Conservation (phyloP, 1,140 invertebrate species). For the Physella acuta region DNA sequence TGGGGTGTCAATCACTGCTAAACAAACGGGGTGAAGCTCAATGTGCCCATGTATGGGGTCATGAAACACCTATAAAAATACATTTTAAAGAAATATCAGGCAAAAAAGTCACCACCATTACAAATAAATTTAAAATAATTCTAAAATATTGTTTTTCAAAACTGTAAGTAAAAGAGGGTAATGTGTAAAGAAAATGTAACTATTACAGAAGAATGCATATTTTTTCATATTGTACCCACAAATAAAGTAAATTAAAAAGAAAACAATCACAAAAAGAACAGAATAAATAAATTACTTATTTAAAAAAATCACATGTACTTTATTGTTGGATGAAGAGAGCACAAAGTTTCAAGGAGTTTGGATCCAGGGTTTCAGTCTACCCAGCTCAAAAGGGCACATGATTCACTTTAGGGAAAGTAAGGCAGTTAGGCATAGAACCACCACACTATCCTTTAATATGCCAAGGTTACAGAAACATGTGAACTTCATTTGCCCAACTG, state of each 20-base stretch:
- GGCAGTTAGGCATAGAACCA: no score
- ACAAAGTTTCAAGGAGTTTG: no score
- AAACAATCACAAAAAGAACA: neutral
- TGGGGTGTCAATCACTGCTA: constrained; percentile 67
- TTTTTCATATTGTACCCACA: neutral
- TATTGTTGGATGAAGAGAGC: no score
- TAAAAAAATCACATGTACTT: no score
- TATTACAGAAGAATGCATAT: neutral
- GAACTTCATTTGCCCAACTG: no score
- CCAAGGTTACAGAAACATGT: no score
- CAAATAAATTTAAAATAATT: neutral
- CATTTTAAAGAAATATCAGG: neutral
- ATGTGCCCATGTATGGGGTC: constrained; percentile 65
- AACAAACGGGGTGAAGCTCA: constrained; percentile 57
- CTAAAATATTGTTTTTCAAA: neutral
- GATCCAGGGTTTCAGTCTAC: no score
- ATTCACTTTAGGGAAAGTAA: no score
- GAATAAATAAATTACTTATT: no score
- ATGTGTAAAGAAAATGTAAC: neutral
- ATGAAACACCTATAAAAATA: constrained; percentile 57
- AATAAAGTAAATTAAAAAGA: neutral
- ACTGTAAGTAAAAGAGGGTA: no score
- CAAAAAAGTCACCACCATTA: neutral
- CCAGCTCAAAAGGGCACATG: no score
- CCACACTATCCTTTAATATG: no score